These are phyloP conservation scores for Hartigia nigra DNA, from an alignment of 2,888 invertebrate species.

Conservation along the genomic window DNA sequence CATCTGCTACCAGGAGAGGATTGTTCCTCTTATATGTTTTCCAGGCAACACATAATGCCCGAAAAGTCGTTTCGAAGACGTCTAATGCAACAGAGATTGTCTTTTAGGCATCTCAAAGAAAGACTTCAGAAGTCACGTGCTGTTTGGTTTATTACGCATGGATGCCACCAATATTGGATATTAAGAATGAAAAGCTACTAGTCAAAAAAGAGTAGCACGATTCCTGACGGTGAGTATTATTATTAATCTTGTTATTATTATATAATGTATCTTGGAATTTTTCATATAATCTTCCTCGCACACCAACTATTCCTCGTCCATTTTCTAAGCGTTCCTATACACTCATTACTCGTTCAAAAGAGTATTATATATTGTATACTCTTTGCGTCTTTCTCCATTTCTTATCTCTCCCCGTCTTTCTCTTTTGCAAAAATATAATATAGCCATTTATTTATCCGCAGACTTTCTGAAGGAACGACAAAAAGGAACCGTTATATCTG, in stretches of 20 bases:
- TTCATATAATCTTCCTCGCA: background rate
- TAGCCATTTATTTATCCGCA: conserved; percentile 26
- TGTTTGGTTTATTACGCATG: background rate
- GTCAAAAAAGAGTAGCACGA: background rate
- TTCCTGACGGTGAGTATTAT: background rate
- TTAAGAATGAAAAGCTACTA: background rate
- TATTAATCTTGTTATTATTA: conserved; percentile 4
- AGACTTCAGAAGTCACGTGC: background rate
- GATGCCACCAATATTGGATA: conserved; percentile 2
- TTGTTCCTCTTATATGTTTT: background rate
- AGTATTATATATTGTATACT: conserved; percentile 6
- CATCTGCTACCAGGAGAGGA: background rate
- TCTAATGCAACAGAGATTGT: background rate
- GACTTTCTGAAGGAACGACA: conserved; percentile 42
- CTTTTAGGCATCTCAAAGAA: background rate
- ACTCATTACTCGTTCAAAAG: background rate
- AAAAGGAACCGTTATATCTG: conserved; percentile 39
- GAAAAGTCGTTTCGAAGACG: background rate
- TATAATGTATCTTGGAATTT: background rate
- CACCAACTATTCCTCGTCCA: background rate
- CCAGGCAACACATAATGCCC: background rate
- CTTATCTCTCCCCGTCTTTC: conserved; percentile 23
- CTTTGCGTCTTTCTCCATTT: conserved; percentile 10
- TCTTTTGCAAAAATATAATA: conserved; percentile 53
- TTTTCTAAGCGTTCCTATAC: background rate